These are phyloP conservation scores for Callorhinus ursinus DNA, from an alignment of 2,113 vertebrate species.

Conservation along the genomic window DNA sequence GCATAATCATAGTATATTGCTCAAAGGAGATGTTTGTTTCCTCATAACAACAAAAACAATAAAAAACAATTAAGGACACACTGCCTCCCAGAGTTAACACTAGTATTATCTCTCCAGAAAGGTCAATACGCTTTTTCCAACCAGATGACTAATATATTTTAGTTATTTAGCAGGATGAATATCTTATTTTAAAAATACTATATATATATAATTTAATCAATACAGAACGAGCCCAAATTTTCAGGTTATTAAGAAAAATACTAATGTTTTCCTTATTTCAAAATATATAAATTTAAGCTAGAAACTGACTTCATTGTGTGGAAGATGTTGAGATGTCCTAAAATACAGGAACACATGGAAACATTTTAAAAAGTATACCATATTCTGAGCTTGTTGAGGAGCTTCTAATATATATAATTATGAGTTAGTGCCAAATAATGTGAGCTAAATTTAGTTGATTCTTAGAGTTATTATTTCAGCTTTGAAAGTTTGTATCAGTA, in stretches of 20 bases:
- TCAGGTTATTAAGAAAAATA: slow-evolving; percentile 33
- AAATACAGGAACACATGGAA: not conserved
- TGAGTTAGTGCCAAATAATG: not conserved
- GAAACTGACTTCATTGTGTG: not conserved
- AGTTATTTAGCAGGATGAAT: slow-evolving; percentile 40
- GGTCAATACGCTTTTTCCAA: not conserved
- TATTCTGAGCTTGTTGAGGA: not conserved
- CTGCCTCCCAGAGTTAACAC: slow-evolving; percentile 10
- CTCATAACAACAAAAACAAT: slow-evolving; percentile 36
- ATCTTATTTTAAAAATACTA: not conserved
- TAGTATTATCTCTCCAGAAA: not conserved
- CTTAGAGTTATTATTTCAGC: not conserved
- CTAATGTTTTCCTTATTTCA: not conserved
- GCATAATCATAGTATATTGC: slow-evolving; percentile 61
- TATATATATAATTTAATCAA: not conserved
- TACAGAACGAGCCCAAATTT: not conserved
- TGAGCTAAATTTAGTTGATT: not conserved
- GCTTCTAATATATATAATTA: not conserved
- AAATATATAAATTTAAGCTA: not conserved
- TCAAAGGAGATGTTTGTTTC: slow-evolving; percentile 24
- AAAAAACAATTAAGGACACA: slow-evolving; percentile 28
- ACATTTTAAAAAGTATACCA: not conserved
- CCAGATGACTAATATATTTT: not conserved
- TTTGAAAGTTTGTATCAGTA: not conserved
- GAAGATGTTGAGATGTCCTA: not conserved